Conservation (phyloP, 2,888 invertebrate species). For the Cylloceria caligata region DNA sequence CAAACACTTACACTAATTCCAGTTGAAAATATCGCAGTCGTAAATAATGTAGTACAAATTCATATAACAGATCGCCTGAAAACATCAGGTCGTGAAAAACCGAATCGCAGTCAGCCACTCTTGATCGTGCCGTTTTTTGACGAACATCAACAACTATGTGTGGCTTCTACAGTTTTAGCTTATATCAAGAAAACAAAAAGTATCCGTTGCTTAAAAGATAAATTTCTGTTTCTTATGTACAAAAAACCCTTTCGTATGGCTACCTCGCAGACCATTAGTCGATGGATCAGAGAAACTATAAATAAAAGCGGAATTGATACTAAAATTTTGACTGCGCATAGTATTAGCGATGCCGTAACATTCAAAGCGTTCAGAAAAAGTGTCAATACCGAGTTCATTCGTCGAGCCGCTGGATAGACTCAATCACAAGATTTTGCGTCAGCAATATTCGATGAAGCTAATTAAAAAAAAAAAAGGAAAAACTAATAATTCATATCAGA, state of each 20-base stretch:
- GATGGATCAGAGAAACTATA: constrained; percentile 37
- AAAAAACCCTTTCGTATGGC: constrained; percentile 36
- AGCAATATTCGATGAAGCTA: no score
- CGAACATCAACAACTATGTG: not conserved
- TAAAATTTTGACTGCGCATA: no score
- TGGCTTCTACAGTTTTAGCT: not conserved
- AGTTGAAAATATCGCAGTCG: constrained; percentile 50
- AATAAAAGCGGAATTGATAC: no score
- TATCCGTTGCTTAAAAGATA: not conserved
- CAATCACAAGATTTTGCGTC: no score
- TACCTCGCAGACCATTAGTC: constrained; percentile 38
- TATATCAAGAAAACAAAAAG: constrained; percentile 17
- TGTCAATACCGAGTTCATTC: no score
- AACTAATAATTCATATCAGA: no score
- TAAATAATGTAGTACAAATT: constrained; percentile 2
- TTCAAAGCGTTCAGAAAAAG: no score
- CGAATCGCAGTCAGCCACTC: constrained; percentile 4
- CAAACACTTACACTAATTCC: constrained; percentile 60
- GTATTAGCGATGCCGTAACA: no score
- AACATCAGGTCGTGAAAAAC: not conserved
- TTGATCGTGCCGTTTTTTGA: constrained; percentile 1
- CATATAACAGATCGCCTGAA: constrained; percentile 17
- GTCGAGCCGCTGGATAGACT: no score
- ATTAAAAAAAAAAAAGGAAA: no score
- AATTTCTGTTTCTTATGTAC: no score